Base-by-base conservation (phyloP, 2,113 vertebrate species). In the Willisornis vidua region DNA sequence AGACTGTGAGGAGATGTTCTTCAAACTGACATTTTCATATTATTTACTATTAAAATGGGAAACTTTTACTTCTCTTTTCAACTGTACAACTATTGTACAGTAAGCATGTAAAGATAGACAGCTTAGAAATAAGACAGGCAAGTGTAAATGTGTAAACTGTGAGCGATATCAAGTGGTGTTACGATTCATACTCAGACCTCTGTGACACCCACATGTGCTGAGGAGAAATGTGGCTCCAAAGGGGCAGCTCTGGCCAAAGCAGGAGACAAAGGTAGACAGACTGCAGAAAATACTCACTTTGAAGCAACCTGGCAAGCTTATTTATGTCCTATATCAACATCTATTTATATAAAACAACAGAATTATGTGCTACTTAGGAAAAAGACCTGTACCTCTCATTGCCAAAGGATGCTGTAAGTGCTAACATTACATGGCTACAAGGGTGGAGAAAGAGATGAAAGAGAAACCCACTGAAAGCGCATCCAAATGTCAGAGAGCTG, bases 141-240 rank as follows among this genome's bases (percentile, higher is more conserved):
- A 6, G 3, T 71, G 13, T 17, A 54, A 57, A 73, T 0, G 0
- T 48, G 9, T 15, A 29, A 73, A 48, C 14, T 37, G 22, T 14
- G 33, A 35, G 35, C 23, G 63, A 33, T 48, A 24, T 7, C 46
- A 29, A 0, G 2, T 0, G 0, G 10, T 35, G 39, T 65, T 58
- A 74, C 35, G 24, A 48, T 26, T 16, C 49, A 12, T 12, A n/a
- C 10, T 76, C 71, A 55, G 16, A 41, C 23, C 12, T 75, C 52
- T 75, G 52, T 51, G 62, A 26, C 29, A 59, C 16, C 19, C 14
- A 24, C 0, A 0, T 12, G 37, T 2, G 5, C 29, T 68, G 75
- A 75, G 54, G 28, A 79, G 23, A 25, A 79, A n/a, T 6, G 35
- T 15, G 72, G 41, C 55, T 55, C 49, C 37, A 45, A 59, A 39